Evolutionary conservation across 2,797 vertebrate genomes (phyloP).

Genomic region (Gymnoscopelus microlampas): DNA sequence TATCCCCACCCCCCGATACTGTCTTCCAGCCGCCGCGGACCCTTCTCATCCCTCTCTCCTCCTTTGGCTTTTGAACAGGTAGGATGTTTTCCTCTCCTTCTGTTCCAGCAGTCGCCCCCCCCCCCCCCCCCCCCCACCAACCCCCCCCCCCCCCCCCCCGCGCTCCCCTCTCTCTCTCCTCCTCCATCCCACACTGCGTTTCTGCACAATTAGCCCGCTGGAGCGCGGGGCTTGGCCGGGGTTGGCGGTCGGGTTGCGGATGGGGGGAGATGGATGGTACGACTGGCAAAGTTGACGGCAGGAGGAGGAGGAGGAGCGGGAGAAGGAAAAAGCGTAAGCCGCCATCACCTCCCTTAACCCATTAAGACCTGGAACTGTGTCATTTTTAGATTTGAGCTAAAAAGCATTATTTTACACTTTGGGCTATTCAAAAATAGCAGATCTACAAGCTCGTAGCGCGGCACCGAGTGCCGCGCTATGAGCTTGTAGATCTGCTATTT

Average conservation of each 20-base stretch:
- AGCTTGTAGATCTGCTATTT: too few relatives aligned
- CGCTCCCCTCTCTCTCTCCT: too few relatives aligned
- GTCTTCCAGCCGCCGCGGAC: not conserved
- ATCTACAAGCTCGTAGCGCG: too few relatives aligned
- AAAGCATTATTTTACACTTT: too few relatives aligned
- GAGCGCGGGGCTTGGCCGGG: constrained; percentile 3
- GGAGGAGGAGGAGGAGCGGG: constrained; percentile 24
- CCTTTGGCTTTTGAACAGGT: constrained; percentile 4
- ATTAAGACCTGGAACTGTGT: too few relatives aligned
- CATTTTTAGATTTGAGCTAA: too few relatives aligned
- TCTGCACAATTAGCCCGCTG: constrained; percentile 73
- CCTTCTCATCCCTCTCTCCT: constrained; percentile 6
- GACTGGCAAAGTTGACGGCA: constrained; percentile 69
- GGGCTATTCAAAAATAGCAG: too few relatives aligned
- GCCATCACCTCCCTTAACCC: constrained; percentile 10
- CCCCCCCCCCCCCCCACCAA: not conserved
- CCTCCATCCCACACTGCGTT: constrained; percentile 62
- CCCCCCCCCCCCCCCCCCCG: too few relatives aligned
- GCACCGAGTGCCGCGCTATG: too few relatives aligned
- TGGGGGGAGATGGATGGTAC: constrained; percentile 70
- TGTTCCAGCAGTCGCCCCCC: not conserved
- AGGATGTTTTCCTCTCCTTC: constrained; percentile 7
- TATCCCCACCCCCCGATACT: not conserved
- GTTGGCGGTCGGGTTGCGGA: constrained; percentile 50
- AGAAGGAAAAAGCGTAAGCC: constrained; percentile 9